Base-by-base conservation (phyloP, 2,797 vertebrate genomes). In the Arremon aurantiirostris region DNA sequence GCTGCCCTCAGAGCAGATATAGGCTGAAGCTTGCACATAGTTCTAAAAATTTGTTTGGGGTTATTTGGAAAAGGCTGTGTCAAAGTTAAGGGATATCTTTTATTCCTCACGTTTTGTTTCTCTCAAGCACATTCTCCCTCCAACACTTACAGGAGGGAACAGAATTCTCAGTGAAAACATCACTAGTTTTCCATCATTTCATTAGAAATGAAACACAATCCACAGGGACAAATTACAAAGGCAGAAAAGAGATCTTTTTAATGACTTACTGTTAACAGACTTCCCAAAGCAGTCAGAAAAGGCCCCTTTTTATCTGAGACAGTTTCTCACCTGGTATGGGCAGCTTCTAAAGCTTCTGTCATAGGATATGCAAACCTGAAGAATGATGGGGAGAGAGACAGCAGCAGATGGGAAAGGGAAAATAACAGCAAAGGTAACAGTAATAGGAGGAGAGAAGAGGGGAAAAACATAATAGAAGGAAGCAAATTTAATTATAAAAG, bases 251-350 rank as follows among this genome's bases (percentile, higher is more conserved):
- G 94, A 96, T 82, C 96, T 93, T 96, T 97, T 96, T 96, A 97
- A 97, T 97, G 97, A 97, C 92, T 97, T 97, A 56, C 95, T 97
- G 97, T 96, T 97, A 97, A 97, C 97, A 97, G 97, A 97, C 94
- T 97, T 97, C 86, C 76, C 88, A 94, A 95, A 94, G 95, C 86
- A 94, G 72, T 76, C 85, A 94, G 78, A 96, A 94, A 95, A 95
- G 75, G 94, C 72, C 77, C 63, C 89, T 96, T 97, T 97, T 97
- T 70, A 94, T 96, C 71, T 56, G 75, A 94, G 95, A 73, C 70
- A 88, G 82, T 97, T 97, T 97, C 96, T 97, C 95, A 94, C 95
- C 90, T 96, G 95, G 85, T 89, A 60, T 35, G 90, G 87, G 90
- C 91, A 93, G 82, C 53, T 89, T 96, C 89, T 95, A 93, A 95